These are phyloP conservation scores for Gonatopus flavifemur DNA, from an alignment of 1,140 invertebrate species.

Conservation along the genomic window DNA sequence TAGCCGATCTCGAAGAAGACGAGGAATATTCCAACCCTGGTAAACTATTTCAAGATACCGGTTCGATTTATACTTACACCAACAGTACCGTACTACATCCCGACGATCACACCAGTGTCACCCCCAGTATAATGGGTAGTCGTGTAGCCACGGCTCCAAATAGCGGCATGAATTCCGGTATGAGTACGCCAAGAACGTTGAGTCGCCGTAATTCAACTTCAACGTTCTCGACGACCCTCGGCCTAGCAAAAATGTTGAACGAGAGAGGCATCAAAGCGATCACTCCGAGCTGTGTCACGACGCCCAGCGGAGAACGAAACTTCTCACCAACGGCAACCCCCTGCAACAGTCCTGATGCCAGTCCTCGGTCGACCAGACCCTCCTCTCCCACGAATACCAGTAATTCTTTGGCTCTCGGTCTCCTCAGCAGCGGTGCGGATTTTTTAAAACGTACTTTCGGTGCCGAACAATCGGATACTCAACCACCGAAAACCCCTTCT, in stretches of 20 bases:
- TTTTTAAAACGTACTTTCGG: conserved; percentile 70
- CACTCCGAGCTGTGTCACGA: conserved; percentile 67
- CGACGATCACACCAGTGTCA: conserved; percentile 73
- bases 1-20: conserved; percentile 90
- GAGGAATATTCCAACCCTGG: conserved; percentile 74
- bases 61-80: conserved; percentile 83
- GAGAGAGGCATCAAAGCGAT: conserved; percentile 78
- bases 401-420: conserved; percentile 64
- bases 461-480: conserved; percentile 45
- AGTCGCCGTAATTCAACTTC: conserved; percentile 72
- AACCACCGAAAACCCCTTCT: conserved; percentile 40
- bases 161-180: conserved; percentile 61
- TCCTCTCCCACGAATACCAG: conserved; percentile 59
- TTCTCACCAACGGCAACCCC: conserved; percentile 80
- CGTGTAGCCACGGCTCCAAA: conserved; percentile 61
- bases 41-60: conserved; percentile 70
- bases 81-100: conserved; percentile 90
- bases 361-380: conserved; percentile 62
- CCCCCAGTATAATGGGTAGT: conserved; percentile 61
- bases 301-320: conserved; percentile 67
- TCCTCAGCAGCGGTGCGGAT: conserved; percentile 74
- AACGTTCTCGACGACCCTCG: conserved; percentile 78
- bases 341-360: conserved; percentile 74
- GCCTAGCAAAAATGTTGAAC: conserved; percentile 78
- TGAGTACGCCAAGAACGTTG: conserved; percentile 63